These are phyloP conservation scores for Theonella swinhoei DNA, from an alignment of 37 sponge, comb jelly and placozoan species.

Conservation along the genomic window DNA sequence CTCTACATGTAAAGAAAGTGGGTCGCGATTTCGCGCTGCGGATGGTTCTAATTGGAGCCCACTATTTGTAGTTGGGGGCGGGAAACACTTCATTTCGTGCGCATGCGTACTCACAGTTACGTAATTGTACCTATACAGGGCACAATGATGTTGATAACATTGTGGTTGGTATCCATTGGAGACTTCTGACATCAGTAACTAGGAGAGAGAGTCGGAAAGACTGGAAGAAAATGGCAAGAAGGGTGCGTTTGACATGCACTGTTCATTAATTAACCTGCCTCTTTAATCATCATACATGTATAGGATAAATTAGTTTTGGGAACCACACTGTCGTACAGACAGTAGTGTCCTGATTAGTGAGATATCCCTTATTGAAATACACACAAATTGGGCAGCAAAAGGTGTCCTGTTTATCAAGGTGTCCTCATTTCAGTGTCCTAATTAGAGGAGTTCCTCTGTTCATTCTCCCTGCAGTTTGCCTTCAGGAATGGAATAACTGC, in stretches of 20 bases:
- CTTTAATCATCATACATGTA: too few relatives aligned
- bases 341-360: too few relatives aligned
- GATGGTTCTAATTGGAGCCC: conserved; percentile 33
- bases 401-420: too few relatives aligned
- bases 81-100: background rate
- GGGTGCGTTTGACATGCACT: conserved; percentile 17
- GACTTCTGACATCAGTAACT: conserved; percentile 12
- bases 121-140: background rate
- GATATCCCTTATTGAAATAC: too few relatives aligned
- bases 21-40: background rate
- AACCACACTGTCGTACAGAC: too few relatives aligned
- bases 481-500: conserved; percentile 7
- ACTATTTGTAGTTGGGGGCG: background rate
- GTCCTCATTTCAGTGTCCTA: too few relatives aligned
- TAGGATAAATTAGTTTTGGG: too few relatives aligned
- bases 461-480: conserved; percentile 62
- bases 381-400: too few relatives aligned
- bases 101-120: background rate
- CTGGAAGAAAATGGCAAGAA: conserved; percentile 55
- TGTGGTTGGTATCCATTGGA: conserved; percentile 41
- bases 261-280: conserved; percentile 1
- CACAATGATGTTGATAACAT: conserved; percentile 1
- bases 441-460: too few relatives aligned
- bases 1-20: background rate
- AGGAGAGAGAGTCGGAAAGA: conserved; percentile 25